Percentiles rank a stretch among this genome's conserved stretches.
Evolutionary conservation across 2,797 vertebrate species (phyloP).

Genomic region (Setipinna tenuifilis): DNA sequence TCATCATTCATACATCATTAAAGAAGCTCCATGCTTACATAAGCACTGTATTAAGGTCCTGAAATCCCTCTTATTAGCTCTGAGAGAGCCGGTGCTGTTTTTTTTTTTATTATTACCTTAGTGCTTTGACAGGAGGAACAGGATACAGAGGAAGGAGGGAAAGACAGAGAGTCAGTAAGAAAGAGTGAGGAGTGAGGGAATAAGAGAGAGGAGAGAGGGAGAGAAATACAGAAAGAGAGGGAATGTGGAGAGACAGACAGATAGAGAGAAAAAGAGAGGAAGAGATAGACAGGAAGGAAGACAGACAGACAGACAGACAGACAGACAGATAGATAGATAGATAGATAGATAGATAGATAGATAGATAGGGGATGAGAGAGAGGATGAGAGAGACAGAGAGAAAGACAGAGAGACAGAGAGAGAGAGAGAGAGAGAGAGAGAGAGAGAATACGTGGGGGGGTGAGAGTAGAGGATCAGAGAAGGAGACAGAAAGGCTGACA

Average conservation of each 20-base stretch:
- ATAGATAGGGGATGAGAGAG: conserved; percentile 9
- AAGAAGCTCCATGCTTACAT: not conserved
- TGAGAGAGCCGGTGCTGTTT: no score
- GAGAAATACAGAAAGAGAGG: no score
- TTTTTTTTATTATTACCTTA: no score
- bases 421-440: not conserved
- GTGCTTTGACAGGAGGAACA: no score
- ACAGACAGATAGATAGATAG: not conserved
- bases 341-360: conserved; percentile 14
- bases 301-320: not conserved
- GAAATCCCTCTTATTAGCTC: not conserved
- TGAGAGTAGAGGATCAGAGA: not conserved
- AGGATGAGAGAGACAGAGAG: conserved; percentile 4
- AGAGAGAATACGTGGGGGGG: not conserved
- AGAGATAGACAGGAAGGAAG: not conserved
- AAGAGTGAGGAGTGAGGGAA: not conserved
- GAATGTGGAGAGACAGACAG: not conserved
- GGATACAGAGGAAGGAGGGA: not conserved
- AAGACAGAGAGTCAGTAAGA: conserved; percentile 35
- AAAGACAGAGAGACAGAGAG: not conserved
- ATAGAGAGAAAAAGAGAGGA: not conserved
- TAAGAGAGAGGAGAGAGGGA: not conserved
- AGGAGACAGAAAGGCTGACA: not conserved
- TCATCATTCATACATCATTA: not conserved
- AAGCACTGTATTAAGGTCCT: not conserved